Evolutionary conservation across 35 echinoderm and acorn worm species (phyloP).

Genomic region (Stichopus chloronotus): DNA sequence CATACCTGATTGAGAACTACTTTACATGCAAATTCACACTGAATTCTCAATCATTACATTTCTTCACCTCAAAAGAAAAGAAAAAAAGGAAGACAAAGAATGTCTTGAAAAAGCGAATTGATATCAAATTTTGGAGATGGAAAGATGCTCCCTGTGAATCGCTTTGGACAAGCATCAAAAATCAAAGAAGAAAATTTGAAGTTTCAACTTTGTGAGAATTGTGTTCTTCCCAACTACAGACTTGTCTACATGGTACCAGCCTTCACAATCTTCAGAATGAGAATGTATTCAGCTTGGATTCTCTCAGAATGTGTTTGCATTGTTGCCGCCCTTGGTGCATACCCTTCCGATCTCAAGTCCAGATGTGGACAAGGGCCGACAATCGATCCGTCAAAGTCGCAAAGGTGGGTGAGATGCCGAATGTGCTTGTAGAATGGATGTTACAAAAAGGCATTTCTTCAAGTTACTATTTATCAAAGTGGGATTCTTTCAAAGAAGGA

Average conservation of each 20-base stretch:
- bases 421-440: background rate
- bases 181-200: too few species aligned
- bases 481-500: background rate
- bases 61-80: too few species aligned
- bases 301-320: slow-evolving; percentile 94
- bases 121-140: too few species aligned
- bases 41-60: too few species aligned
- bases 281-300: slow-evolving; percentile 86
- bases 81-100: too few species aligned
- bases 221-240: slow-evolving; percentile 23
- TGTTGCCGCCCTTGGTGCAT: slow-evolving; percentile 79
- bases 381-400: slow-evolving; percentile 58
- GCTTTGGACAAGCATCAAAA: too few species aligned
- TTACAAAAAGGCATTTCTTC: background rate
- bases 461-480: background rate
- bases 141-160: too few species aligned
- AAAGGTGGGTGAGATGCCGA: background rate
- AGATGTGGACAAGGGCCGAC: slow-evolving; percentile 87
- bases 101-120: too few species aligned
- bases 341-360: slow-evolving; percentile 66
- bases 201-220: background rate
- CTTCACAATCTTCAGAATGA: slow-evolving; percentile 71
- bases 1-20: too few species aligned
- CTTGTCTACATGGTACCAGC: slow-evolving; percentile 80
- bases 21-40: too few species aligned